Percentiles rank a stretch among this genome's conserved stretches.
Conservation (phyloP, 2,113 vertebrate species). For the Amazona guildingii region DNA sequence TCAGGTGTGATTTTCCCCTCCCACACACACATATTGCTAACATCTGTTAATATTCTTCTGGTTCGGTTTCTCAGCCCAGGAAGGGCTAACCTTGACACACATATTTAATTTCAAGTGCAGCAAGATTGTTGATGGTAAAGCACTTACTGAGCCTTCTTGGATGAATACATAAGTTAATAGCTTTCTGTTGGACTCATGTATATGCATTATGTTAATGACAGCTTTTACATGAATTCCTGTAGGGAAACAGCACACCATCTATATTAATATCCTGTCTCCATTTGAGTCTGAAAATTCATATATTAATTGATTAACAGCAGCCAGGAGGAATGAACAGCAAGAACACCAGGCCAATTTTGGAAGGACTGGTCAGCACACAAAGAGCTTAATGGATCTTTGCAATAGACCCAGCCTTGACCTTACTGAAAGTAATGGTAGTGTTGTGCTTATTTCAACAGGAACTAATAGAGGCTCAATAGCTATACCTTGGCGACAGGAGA, state of each 20-base stretch:
- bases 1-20: constrained; percentile 59
- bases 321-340: constrained; percentile 12
- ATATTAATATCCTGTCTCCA: not conserved
- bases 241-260: not conserved
- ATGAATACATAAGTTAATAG: constrained; percentile 30
- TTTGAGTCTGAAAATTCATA: constrained; percentile 5
- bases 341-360: not conserved
- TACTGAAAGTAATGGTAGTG: not conserved
- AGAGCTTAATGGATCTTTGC: not conserved
- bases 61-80: constrained; percentile 18
- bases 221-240: constrained; percentile 45
- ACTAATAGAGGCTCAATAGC: not conserved
- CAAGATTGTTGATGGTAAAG: constrained; percentile 27
- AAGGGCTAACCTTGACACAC: constrained; percentile 32
- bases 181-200: constrained; percentile 50
- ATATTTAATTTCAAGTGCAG: constrained; percentile 28
- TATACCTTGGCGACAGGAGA: not conserved
- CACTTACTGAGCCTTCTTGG: constrained; percentile 32
- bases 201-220: constrained; percentile 54
- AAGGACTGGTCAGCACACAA: not conserved
- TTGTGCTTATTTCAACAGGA: not conserved
- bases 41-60: constrained; percentile 31
- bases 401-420: not conserved
- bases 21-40: not conserved
- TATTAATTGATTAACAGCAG: constrained; percentile 52